Conservation (phyloP, 2,888 invertebrate species). For the Neoascia interrupta region DNA sequence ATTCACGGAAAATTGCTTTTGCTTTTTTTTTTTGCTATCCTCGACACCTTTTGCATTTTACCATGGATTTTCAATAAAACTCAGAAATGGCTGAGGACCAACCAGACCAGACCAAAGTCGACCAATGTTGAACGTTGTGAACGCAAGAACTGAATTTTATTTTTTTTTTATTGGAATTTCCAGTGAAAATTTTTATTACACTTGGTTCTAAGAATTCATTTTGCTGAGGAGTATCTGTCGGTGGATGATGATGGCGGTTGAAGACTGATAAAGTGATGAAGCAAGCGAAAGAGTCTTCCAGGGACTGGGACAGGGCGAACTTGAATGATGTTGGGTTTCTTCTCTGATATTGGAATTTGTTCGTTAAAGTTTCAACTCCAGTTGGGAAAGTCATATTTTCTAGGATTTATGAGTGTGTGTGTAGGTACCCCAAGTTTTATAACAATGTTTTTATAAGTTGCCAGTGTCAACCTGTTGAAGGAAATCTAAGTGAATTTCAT, state of each 20-base stretch:
- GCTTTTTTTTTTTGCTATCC: constrained; percentile 29
- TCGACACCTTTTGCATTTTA: constrained; percentile 23
- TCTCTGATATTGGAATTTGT: too few relatives aligned
- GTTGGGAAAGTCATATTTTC: too few relatives aligned
- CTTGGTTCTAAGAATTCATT: constrained; percentile 35
- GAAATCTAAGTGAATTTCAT: too few relatives aligned
- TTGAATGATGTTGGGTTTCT: too few relatives aligned
- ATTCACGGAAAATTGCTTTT: constrained; percentile 39
- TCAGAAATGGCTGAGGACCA: neutral
- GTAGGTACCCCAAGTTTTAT: too few relatives aligned
- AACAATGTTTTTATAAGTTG: too few relatives aligned
- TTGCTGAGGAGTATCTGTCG: constrained; percentile 22
- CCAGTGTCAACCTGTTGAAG: too few relatives aligned
- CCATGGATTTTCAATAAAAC: constrained; percentile 9
- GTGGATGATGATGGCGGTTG: constrained; percentile 12
- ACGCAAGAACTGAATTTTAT: constrained; percentile 17
- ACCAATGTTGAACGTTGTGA: constrained; percentile 6
- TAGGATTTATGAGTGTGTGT: too few relatives aligned
- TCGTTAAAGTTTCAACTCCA: too few relatives aligned
- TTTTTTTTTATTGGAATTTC: constrained; percentile 43
- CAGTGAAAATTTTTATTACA: constrained; percentile 49
- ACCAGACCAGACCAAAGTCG: neutral
- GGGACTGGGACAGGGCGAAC: too few relatives aligned
- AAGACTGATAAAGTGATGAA: neutral
- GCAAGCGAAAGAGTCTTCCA: too few relatives aligned